Evolutionary conservation across 2,113 vertebrate genomes (phyloP).

Genomic region (Apus apus): DNA sequence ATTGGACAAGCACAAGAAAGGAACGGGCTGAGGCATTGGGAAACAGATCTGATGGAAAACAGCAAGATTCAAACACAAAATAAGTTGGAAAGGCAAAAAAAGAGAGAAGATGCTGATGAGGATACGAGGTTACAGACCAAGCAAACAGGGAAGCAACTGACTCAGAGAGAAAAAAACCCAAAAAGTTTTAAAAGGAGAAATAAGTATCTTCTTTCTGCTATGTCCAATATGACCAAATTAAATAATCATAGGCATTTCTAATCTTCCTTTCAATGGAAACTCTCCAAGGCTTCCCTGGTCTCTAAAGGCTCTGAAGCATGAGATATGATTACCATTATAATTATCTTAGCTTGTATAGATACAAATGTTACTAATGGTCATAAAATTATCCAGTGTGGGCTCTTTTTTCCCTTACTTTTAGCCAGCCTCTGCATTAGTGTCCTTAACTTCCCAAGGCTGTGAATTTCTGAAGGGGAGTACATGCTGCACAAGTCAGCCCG

Average conservation of each 20-base stretch:
- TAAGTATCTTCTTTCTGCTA: neutral
- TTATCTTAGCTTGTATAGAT: conserved; percentile 50
- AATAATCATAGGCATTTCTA: conserved; percentile 41
- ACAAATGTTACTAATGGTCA: conserved; percentile 56
- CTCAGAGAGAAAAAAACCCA: neutral
- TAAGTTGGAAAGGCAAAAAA: neutral
- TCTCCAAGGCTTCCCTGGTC: conserved; percentile 40
- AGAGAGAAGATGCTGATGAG: neutral
- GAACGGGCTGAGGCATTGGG: neutral
- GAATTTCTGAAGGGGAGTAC: conserved; percentile 4
- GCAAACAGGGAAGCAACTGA: neutral
- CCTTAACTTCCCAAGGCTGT: neutral
- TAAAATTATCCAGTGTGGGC: conserved; percentile 22
- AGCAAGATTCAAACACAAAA: neutral
- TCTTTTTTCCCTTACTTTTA: neutral
- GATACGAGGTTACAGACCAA: neutral
- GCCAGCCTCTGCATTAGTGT: neutral
- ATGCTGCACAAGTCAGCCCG: neutral
- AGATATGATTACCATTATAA: conserved; percentile 56
- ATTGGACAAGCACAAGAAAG: neutral
- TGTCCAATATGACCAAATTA: conserved; percentile 28
- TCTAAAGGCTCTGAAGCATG: conserved; percentile 57
- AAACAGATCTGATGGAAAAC: neutral
- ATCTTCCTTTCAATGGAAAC: conserved; percentile 40
- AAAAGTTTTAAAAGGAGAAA: neutral